Percentiles rank a stretch among this genome's conserved stretches.
Evolutionary conservation across 2,888 invertebrate genomes (phyloP).

Genomic region (Pterostichus niger): DNA sequence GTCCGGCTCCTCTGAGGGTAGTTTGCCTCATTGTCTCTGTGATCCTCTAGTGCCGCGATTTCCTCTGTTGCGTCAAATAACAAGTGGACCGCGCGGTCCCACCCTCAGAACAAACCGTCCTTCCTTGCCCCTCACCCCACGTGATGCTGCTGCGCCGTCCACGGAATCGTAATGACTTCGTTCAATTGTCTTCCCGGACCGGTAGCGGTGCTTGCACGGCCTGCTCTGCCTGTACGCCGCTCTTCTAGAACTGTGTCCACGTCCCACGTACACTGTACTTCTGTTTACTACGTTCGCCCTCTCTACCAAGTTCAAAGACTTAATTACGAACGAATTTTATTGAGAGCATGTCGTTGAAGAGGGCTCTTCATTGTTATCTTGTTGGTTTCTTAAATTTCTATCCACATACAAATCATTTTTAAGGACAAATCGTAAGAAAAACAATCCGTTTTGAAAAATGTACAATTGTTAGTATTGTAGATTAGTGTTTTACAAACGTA

Average conservation of each 20-base stretch:
- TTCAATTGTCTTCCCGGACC: constrained; percentile 47
- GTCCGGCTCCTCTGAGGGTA: constrained; percentile 68
- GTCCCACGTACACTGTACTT: constrained; percentile 30
- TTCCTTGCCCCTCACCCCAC: background rate
- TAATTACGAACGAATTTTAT: constrained; percentile 46
- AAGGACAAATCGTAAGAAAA: too few species aligned
- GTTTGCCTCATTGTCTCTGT: constrained; percentile 69
- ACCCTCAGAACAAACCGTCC: constrained; percentile 7
- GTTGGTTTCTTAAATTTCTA: background rate
- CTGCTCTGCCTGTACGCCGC: too few species aligned
- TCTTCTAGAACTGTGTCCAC: constrained; percentile 5
- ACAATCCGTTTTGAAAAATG: too few species aligned
- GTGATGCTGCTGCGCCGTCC: constrained; percentile 15
- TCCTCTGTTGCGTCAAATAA: constrained; percentile 64
- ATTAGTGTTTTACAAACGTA: too few species aligned
- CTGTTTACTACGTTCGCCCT: constrained; percentile 16
- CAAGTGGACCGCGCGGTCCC: constrained; percentile 39
- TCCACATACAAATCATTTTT: background rate
- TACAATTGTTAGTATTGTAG: too few species aligned
- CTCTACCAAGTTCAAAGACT: constrained; percentile 49
- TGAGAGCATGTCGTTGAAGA: constrained; percentile 5
- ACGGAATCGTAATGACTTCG: constrained; percentile 60
- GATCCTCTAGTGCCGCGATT: constrained; percentile 66
- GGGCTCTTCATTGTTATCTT: constrained; percentile 3
- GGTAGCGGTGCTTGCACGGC: background rate